Conservation (phyloP, 1,140 invertebrate species). For the Fopius arisanus region DNA sequence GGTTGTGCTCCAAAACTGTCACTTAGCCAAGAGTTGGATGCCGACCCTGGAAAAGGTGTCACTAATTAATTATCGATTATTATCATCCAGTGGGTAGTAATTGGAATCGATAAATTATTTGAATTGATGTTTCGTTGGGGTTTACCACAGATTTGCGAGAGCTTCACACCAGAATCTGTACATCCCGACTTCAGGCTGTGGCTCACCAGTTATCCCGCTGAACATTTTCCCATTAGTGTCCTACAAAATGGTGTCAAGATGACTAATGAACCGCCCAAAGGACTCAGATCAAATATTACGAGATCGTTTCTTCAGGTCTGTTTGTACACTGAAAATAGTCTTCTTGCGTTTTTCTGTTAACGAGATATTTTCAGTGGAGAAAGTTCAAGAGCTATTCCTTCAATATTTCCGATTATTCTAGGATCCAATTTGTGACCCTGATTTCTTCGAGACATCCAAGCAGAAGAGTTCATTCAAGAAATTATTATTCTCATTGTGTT, state of each 20-base stretch:
- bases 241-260: constrained; percentile 95
- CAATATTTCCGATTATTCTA: constrained; percentile 37
- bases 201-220: constrained; percentile 91
- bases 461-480: constrained; percentile 82
- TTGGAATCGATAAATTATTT: constrained; percentile 8
- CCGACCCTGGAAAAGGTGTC: constrained; percentile 75
- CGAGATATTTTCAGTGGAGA: too few relatives aligned
- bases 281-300: constrained; percentile 75
- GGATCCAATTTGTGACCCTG: constrained; percentile 86
- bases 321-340: constrained; percentile 73
- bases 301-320: constrained; percentile 75
- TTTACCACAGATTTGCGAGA: constrained; percentile 76
- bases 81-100: neutral
- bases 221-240: constrained; percentile 90
- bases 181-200: constrained; percentile 91
- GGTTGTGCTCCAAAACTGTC: constrained; percentile 97
- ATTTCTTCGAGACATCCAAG: constrained; percentile 87
- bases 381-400: neutral
- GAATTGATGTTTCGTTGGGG: neutral
- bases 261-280: constrained; percentile 93
- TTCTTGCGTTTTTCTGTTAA: constrained; percentile 57
- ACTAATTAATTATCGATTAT: neutral
- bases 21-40: constrained; percentile 95
- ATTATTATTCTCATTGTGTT: constrained; percentile 87
- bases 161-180: constrained; percentile 76